Evolutionary conservation across 1,140 invertebrate species (phyloP).

Genomic region (Brachystomella parvula): DNA sequence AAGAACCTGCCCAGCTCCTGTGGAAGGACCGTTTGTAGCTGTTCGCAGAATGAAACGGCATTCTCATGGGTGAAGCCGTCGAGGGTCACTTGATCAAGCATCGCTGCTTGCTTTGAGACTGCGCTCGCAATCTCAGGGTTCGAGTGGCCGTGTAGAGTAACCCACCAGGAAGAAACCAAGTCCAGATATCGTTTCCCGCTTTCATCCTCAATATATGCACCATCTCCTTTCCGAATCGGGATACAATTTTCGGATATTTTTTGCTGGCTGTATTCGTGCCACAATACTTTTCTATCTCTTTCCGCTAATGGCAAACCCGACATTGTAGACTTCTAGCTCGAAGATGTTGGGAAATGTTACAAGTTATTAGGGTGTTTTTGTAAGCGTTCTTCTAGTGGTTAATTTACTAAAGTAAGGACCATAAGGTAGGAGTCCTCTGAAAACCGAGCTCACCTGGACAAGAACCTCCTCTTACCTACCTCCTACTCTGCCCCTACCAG

Average conservation of each 20-base stretch:
- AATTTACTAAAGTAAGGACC: no score
- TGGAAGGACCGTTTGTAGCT: conserved; percentile 13
- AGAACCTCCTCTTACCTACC: no score
- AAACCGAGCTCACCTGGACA: no score
- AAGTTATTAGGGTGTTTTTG: no score
- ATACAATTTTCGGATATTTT: not conserved
- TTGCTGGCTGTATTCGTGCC: conserved; percentile 31
- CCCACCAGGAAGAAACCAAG: conserved; percentile 31
- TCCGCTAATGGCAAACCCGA: not conserved
- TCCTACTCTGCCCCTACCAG: no score
- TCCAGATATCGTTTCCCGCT: conserved; percentile 23
- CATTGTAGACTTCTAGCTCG: not conserved
- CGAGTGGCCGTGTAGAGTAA: conserved; percentile 23
- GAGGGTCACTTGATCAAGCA: conserved; percentile 31
- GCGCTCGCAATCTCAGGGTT: conserved; percentile 20
- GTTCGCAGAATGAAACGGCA: conserved; percentile 20
- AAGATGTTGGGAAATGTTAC: no score
- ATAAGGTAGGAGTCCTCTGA: no score
- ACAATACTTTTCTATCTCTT: conserved; percentile 18
- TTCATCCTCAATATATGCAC: conserved; percentile 13
- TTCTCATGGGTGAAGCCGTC: conserved; percentile 31
- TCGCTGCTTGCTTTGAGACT: conserved; percentile 20
- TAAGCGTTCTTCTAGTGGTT: no score
- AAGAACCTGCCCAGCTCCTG: conserved; percentile 13
- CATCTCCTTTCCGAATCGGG: conserved; percentile 6